Conservation (phyloP, 2,888 invertebrate species). For the Hirtodrosophila histrioides region DNA sequence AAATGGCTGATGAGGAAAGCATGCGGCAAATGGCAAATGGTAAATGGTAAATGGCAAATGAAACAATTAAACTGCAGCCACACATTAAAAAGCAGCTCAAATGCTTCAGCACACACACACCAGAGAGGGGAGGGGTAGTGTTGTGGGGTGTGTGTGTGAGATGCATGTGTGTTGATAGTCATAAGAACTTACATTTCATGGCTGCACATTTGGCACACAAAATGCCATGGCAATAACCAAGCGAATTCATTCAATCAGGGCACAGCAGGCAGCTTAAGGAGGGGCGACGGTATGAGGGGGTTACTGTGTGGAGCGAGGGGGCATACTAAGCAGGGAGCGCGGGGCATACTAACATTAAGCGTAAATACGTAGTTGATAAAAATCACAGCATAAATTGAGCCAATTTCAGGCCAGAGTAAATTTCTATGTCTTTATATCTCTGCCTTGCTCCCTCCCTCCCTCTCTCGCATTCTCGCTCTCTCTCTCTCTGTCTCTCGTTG, state of each 20-base stretch:
- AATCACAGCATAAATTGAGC: constrained; percentile 60
- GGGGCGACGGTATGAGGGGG: background rate
- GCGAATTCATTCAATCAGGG: constrained; percentile 48
- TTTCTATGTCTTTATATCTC: constrained; percentile 58
- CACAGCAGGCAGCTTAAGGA: constrained; percentile 3
- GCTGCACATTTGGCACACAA: constrained; percentile 72
- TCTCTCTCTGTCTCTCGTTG: background rate
- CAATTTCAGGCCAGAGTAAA: constrained; percentile 68
- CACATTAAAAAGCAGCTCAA: constrained; percentile 38
- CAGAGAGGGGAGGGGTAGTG: background rate
- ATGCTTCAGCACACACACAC: constrained; percentile 28
- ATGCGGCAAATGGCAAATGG: constrained; percentile 44
- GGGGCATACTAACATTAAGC: constrained; percentile 33
- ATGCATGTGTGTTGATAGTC: constrained; percentile 52
- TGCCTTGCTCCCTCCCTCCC: background rate
- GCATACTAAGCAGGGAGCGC: background rate
- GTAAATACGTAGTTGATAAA: constrained; percentile 44
- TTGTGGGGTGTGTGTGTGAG: constrained; percentile 8
- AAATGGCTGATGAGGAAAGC: constrained; percentile 48
- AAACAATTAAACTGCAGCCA: constrained; percentile 61
- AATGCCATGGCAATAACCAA: constrained; percentile 31
- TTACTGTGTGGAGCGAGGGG: no score
- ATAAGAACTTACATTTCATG: constrained; percentile 64
- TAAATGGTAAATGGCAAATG: constrained; percentile 42
- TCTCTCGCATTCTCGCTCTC: background rate